Evolutionary conservation across 2,797 vertebrate species (phyloP).

Genomic region (Centropyge bicolor): DNA sequence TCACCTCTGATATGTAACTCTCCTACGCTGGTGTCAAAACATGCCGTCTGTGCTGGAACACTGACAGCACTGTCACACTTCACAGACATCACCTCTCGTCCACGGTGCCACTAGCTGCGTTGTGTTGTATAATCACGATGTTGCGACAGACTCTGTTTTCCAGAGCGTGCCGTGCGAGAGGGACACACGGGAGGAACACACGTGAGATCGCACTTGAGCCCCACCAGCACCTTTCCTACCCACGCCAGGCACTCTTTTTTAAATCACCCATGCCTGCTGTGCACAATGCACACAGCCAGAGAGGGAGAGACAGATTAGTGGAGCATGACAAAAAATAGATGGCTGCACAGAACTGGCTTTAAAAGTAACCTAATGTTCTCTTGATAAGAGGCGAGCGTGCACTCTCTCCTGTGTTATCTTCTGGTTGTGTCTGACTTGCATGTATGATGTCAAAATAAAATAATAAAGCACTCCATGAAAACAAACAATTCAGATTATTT

Average conservation of each 20-base stretch:
- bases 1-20: constrained; percentile 20
- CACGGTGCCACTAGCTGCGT: constrained; percentile 13
- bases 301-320: constrained; percentile 31
- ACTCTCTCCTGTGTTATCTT: neutral
- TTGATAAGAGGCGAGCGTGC: neutral
- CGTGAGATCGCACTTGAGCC: constrained; percentile 44
- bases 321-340: constrained; percentile 34
- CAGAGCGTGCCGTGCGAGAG: constrained; percentile 19
- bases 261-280: constrained; percentile 47
- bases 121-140: constrained; percentile 47
- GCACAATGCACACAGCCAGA: constrained; percentile 38
- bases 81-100: constrained; percentile 24
- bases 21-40: constrained; percentile 31
- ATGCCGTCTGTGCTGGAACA: constrained; percentile 22
- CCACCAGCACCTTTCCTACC: constrained; percentile 34
- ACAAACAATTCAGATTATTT: constrained; percentile 1
- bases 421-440: neutral
- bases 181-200: constrained; percentile 37
- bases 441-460: neutral
- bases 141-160: constrained; percentile 43
- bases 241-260: constrained; percentile 31
- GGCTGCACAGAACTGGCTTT: constrained; percentile 11
- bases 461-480: neutral
- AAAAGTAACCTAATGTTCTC: constrained; percentile 13
- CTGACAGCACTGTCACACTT: constrained; percentile 29